phyloP scores from a whole-genome alignment of 2,888 invertebrate species.

The Cheilosia vernalis region DNA sequence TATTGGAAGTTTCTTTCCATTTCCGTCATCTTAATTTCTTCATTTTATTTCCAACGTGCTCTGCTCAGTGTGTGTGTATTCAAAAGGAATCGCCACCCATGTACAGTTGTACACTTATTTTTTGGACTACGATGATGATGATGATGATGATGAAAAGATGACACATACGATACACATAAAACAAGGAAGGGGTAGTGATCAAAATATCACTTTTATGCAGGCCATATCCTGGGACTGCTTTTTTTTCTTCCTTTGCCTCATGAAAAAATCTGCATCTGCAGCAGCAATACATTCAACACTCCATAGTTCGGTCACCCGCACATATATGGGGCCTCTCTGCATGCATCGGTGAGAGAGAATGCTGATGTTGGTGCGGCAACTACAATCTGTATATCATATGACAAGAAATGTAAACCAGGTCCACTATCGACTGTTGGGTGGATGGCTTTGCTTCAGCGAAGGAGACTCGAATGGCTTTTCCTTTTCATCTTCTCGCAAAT shows the following conservation, averaged over 20 bases:
- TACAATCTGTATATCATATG: constrained; percentile 19
- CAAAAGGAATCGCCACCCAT: constrained; percentile 37
- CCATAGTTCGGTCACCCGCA: constrained; percentile 64
- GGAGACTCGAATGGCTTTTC: constrained; percentile 25
- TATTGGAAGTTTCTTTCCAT: constrained; percentile 66
- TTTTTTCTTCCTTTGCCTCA: constrained; percentile 9
- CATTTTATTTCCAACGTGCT: constrained; percentile 41
- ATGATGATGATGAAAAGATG: constrained; percentile 61
- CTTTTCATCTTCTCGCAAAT: constrained; percentile 65
- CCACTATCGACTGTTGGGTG: constrained; percentile 46
- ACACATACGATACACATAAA: constrained; percentile 53
- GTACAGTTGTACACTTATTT: constrained; percentile 42
- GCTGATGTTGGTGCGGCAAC: constrained; percentile 16
- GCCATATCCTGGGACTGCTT: constrained; percentile 59
- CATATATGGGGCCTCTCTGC: constrained; percentile 35
- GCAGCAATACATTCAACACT: constrained; percentile 57
- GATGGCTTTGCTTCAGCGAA: background rate
- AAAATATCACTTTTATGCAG: constrained; percentile 39
- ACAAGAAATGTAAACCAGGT: constrained; percentile 69
- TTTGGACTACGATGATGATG: constrained; percentile 20
- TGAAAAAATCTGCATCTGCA: constrained; percentile 62
- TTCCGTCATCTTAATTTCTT: constrained; percentile 63
- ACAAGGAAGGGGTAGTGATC: background rate
- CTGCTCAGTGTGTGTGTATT: background rate
- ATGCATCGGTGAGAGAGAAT: constrained; percentile 7